phyloP scores from a whole-genome alignment of 2,113 vertebrate species.

The Typhlomys cinereus region DNA sequence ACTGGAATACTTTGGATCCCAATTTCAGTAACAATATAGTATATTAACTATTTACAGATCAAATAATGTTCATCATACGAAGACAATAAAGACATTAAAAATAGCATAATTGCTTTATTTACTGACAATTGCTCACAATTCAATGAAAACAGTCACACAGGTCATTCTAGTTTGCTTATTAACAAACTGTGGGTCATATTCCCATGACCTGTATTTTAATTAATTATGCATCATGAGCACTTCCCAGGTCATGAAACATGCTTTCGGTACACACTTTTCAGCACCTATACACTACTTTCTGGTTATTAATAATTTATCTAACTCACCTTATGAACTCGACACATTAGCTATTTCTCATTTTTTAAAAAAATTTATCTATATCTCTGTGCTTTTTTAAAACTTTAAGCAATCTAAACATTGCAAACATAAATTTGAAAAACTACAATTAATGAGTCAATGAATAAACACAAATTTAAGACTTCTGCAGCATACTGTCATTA shows the following conservation, averaged over 20 bases:
- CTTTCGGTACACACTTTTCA: slow-evolving; percentile 13
- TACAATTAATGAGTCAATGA: background rate
- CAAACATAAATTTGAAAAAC: background rate
- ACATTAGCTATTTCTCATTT: background rate
- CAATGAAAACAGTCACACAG: background rate
- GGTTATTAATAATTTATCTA: slow-evolving; percentile 12
- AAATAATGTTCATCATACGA: slow-evolving; percentile 35
- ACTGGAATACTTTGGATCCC: background rate
- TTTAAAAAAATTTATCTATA: background rate
- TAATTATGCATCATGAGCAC: slow-evolving; percentile 1
- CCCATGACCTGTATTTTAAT: background rate
- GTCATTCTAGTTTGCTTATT: background rate
- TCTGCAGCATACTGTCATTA: background rate
- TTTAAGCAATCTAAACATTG: slow-evolving; percentile 30
- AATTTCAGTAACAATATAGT: slow-evolving; percentile 7
- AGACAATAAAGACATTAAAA: slow-evolving; percentile 13
- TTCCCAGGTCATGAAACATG: slow-evolving; percentile 38
- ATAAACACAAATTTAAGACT: slow-evolving; percentile 33
- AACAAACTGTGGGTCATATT: slow-evolving; percentile 7
- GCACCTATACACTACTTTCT: slow-evolving; percentile 1
- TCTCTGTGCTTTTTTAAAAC: background rate
- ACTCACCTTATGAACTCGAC: background rate
- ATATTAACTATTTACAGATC: slow-evolving; percentile 18
- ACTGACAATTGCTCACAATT: background rate
- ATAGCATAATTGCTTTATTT: slow-evolving; percentile 30